Evolutionary conservation across 92 coral and sea anemone species (phyloP).

Genomic region (Metridium senile): DNA sequence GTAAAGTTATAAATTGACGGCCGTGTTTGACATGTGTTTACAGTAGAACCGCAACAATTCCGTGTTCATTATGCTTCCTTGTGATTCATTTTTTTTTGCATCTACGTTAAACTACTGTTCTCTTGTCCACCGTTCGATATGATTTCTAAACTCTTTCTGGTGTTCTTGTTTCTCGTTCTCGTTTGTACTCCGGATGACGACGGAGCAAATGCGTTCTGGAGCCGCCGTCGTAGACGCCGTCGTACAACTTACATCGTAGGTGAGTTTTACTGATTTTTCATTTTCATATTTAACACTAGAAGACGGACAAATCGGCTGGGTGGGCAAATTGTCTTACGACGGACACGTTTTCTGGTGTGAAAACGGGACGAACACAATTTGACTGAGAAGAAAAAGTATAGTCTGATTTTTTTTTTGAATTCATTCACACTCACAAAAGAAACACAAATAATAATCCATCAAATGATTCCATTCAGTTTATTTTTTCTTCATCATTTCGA

Average conservation of each 20-base stretch:
- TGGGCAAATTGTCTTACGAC: too few relatives aligned
- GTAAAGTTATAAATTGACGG: not conserved
- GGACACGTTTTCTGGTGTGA: too few relatives aligned
- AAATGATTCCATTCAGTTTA: too few relatives aligned
- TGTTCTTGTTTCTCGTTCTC: conserved; percentile 10
- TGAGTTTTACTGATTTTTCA: not conserved
- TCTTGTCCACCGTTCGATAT: not conserved
- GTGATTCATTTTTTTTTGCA: not conserved
- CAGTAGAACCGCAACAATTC: not conserved
- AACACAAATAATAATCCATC: not conserved
- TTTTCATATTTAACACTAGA: too few relatives aligned
- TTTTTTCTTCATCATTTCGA: too few relatives aligned
- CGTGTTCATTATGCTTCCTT: not conserved
- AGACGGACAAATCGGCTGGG: too few relatives aligned
- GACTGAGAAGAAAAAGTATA: not conserved
- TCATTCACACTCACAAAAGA: not conserved
- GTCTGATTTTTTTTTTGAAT: not conserved
- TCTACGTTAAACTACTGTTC: too few relatives aligned
- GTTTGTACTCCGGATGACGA: not conserved
- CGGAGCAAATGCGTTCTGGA: not conserved
- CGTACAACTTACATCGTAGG: not conserved
- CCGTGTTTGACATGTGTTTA: not conserved
- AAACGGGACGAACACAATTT: too few relatives aligned
- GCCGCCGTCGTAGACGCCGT: conserved; percentile 16
- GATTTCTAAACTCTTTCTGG: conserved; percentile 1